Base-by-base conservation (phyloP, 2,888 invertebrate species). In the Blera fallax region DNA sequence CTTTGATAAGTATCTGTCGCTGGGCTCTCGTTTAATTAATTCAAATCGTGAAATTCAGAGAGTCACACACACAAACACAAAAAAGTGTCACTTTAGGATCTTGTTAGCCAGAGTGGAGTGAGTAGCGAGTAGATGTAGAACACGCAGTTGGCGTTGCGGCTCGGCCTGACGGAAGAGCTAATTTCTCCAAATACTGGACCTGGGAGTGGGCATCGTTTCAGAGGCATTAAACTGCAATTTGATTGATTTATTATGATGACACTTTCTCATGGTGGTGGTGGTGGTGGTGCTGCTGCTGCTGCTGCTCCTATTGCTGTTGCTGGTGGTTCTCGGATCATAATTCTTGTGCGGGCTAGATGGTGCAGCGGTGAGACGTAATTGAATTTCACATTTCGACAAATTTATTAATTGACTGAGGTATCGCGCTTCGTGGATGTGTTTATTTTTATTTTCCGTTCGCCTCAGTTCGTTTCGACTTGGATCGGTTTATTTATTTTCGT, bases 171-270 rank as follows among this genome's bases (percentile, higher is more conserved):
- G n/a, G 40, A n/a, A 52, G 40, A 67, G 54, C 43, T 67, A 74
- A 45, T 80, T 80, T 80, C 80, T 74, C 74, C 43, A 80, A 80
- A 80, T 60, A 62, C 50, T 62, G 7, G 48, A 24, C n/a, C 14
- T 48, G 18, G 62, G 48, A 64, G 74, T 70, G 81, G 76, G 76
- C 40, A 40, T 29, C 32, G 16, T 65, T 60, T 80, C 65, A 58
- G 48, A 74, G n/a, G 37, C 76, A 67, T 76, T 29, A 70, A 69
- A 56, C 56, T 70, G 70, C 81, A 70, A 64, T 82, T 82, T 82
- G 81, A 81, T 81, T 81, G 81, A 82, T 82, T 82, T 82, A 76
- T 82, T 65, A 58, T 58, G 70, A 76, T 64, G 81, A 82, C 81
- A 76, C 64, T 76, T 82, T 70, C 56, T 45, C 56, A 34, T 52